Evolutionary conservation across 2,888 invertebrate species (phyloP), one percentile per base, ranked within the genome.

Genomic region (Gymnocheta viridis): DNA sequence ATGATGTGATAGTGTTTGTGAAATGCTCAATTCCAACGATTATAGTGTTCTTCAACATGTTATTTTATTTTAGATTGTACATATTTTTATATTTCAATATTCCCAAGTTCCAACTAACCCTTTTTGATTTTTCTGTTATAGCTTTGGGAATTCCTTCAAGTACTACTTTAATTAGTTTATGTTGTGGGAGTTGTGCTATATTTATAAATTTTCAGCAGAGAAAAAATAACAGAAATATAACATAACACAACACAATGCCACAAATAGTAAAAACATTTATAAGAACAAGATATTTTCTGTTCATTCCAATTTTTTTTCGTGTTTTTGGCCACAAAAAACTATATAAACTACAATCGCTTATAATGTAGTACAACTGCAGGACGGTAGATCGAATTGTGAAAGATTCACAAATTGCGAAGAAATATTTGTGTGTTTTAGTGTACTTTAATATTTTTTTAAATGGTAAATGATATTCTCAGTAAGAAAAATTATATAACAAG

Each of bases 141-240:
- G 38, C 60, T 73, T 81, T 64, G 84, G 81, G 81, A 81, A 81
- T 81, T 73, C 81, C 77, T 84, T 60, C 56, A 69, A 84, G 77
- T 84, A 69, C 49, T 51, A 78, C 72, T 84, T 84, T 84, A 84
- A 84, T 84, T 84, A 84, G 84, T 81, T 84, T 84, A 81, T 84
- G 84, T 84, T 84, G 84, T 84, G 77, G 84, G 84, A 84, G 84
- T 84, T 84, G 56, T 84, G 64, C 35, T 78, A 56, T 78, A 62
- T 73, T 62, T 70, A 44, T 32, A 44, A 2, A 17, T 44, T 44
- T 54, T 38, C 0, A 67, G 19, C 6, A 35, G 10, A 2, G 64
- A 32, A 64, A 79, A 77, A 66, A 44, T 0, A 17, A 51, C 38
- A 32, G 27, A 44, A 35, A 35, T 62, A 64, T 17, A 67, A 73